phyloP scores from a whole-genome alignment of 2,797 vertebrate species.

The Cryptoprocta ferox region DNA sequence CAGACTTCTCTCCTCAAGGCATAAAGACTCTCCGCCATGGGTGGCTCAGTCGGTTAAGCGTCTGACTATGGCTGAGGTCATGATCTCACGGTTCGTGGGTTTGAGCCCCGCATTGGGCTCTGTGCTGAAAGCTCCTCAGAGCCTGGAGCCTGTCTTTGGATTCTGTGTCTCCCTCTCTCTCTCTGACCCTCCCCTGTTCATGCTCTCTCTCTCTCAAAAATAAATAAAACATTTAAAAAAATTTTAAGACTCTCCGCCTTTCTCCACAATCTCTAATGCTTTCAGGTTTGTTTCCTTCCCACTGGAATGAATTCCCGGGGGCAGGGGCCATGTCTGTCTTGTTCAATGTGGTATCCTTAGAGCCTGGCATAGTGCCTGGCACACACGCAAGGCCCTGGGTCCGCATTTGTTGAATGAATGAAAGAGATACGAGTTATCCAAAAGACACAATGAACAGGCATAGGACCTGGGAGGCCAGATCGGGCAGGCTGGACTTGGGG shows the following conservation, averaged over 20 bases:
- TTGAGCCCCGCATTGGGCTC: too few species aligned
- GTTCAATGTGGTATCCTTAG: not conserved
- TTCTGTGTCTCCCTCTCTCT: too few species aligned
- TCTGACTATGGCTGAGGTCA: too few species aligned
- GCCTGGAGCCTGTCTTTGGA: too few species aligned
- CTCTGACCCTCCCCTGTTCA: too few species aligned
- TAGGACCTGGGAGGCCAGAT: not conserved
- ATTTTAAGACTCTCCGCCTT: not conserved
- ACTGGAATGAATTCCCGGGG: not conserved
- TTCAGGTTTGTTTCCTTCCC: not conserved
- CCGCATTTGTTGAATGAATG: not conserved
- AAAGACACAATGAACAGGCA: not conserved
- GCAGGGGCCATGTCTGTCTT: not conserved
- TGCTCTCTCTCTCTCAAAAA: too few species aligned
- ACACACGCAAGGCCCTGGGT: not conserved
- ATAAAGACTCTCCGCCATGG: not conserved
- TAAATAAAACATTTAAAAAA: too few species aligned
- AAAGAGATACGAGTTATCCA: not conserved
- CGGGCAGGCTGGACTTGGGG: not conserved
- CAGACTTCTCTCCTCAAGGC: not conserved
- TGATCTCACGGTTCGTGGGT: too few species aligned
- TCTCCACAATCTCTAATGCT: not conserved
- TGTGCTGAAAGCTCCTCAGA: too few species aligned
- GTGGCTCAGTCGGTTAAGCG: too few species aligned
- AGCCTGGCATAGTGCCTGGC: not conserved